Evolutionary conservation across 2,797 vertebrate genomes (phyloP), one percentile per base, ranked within the genome.

Genomic region (Urocyon cinereoargenteus): DNA sequence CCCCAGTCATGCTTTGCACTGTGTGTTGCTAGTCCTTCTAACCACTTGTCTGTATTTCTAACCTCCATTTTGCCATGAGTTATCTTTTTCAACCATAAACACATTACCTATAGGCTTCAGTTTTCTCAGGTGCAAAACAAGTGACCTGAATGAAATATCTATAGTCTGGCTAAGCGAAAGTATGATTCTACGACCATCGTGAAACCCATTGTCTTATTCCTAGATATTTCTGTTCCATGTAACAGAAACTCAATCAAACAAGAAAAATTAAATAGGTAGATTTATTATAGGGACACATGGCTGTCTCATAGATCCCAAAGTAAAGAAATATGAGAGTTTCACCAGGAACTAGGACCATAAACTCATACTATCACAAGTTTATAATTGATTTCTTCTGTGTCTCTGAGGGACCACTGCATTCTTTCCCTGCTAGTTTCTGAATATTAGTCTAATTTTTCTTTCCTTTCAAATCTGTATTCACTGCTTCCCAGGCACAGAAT

Each of bases 61-160:
- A 2, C 31, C n/a, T 84, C 91, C 28, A 7, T 85, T 70, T 97
- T 89, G 31, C 59, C 13, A 77, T 83, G 51, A 93, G 82, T 57
- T 86, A 31, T 18, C 9, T 73, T 82, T 77, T 82, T 70, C 45
- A 68, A 49, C 57, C 19, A 72, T 64, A 28, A 88, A 36, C n/a
- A 59, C 9, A 22, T 90, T 59, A 28, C 36, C 40, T 61, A 55
- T 6, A 79, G 40, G 13, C 15, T 31, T 81, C 14, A 36, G 45
- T n/a, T 89, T 70, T 77, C 12, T 84, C 84, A 73, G 57, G 3
- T 73, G 2, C 75, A 91, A 96, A 88, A 83, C 55, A 26, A 96
- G 9, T 92, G 55, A 62, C 4, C 45, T 34, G 2, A 81, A 57
- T 83, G 61, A 86, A 51, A n/a, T 78, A 94, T 21, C 24, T 55